Base-by-base conservation (phyloP, 2,888 invertebrate genomes). In the Xanthorhoe spadicearia region DNA sequence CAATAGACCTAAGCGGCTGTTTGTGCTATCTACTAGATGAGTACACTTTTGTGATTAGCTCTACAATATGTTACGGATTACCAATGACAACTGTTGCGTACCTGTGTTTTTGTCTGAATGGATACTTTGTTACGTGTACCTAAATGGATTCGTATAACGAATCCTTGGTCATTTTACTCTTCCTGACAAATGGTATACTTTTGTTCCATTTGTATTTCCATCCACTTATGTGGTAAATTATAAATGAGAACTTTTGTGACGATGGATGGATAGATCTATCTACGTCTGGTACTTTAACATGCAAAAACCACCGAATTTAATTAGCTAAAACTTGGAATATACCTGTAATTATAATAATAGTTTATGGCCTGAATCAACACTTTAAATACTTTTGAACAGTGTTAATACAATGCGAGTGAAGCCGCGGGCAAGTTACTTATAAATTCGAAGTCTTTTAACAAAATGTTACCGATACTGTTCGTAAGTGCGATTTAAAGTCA, bases 1-100 rank as follows among this genome's bases (percentile, higher is more conserved):
- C 87, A 88, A 88, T 86, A 77, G 84, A 74, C 81, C 81, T 79
- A 83, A 83, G 83, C 83, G 77, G 79, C 77, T 86, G 86, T 87
- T 87, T 87, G 83, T 80, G 79, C 78, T 80, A 76, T 76, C 80
- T 76, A 74, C 74, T 74, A 80, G 74, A 78, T 81, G 69, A 65
- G 62, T 63, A 83, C 82, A 84, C 85, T 86, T 85, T 84, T 83
- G 85, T 81, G 83, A 85, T 86, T 85, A 84, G 82, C 81, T 75
- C 81, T 77, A 82, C 85, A 80, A 82, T 79, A 71, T 64, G 74
- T 66, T 69, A 66, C 59, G 66, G 67, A 68, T 73, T 70, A 65
- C 56, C 56, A 56, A 62, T 68, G 55, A 69, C 71, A 70, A 73
- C 74, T 73, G 61, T 59, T 19, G 35, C 48, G 35, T 52, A 61